phyloP scores from a whole-genome alignment of 2,888 invertebrate species.

The Megastigmus dorsalis region DNA sequence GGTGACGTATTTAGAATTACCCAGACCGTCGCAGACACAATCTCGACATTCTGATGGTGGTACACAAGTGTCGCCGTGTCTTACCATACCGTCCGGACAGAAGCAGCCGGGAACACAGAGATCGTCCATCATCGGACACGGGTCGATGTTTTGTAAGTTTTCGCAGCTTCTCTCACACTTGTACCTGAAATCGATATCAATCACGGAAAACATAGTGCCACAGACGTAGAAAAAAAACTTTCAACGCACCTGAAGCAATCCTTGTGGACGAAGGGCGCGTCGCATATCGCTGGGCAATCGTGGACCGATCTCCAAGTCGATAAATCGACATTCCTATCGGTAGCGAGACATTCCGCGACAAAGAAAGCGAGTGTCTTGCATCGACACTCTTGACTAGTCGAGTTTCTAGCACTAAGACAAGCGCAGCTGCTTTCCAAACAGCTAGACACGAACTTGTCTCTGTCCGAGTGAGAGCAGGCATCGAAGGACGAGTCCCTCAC shows the following conservation, averaged over 20 bases:
- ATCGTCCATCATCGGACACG: constrained; percentile 76
- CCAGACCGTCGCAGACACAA: constrained; percentile 84
- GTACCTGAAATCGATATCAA: constrained; percentile 56
- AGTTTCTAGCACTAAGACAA: constrained; percentile 77
- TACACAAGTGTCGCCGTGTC: constrained; percentile 82
- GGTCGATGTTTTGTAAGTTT: constrained; percentile 76
- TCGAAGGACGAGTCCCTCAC: constrained; percentile 81
- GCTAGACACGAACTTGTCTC: constrained; percentile 81
- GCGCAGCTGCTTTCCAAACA: constrained; percentile 86
- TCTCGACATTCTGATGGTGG: constrained; percentile 84
- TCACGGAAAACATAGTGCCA: too few species aligned
- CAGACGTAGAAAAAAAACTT: background rate
- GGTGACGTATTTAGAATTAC: constrained; percentile 87
- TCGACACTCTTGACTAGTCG: constrained; percentile 78
- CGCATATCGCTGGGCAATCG: constrained; percentile 84
- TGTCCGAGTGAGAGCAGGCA: constrained; percentile 80
- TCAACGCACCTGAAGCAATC: constrained; percentile 84
- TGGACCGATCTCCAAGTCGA: constrained; percentile 83
- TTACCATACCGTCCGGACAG: constrained; percentile 85
- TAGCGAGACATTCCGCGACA: constrained; percentile 84
- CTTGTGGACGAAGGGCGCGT: constrained; percentile 85
- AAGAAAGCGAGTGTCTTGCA: constrained; percentile 83
- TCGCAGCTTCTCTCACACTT: constrained; percentile 87
- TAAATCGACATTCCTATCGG: constrained; percentile 79
- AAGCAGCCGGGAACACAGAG: constrained; percentile 86